phyloP scores from a whole-genome alignment of 2,113 vertebrate species.

The Sphyrna mokarran region DNA sequence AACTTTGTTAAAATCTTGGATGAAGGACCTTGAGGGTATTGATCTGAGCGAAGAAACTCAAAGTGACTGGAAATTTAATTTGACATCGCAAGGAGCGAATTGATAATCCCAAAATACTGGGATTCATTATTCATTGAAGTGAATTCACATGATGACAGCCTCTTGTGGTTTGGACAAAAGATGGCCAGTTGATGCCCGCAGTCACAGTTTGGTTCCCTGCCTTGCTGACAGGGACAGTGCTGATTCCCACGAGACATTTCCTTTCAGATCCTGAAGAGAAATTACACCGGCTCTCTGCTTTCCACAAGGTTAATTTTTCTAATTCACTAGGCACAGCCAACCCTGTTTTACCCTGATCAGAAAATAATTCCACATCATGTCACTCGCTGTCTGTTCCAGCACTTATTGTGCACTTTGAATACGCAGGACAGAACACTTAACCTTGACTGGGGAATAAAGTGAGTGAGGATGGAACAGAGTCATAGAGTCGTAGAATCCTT shows the following conservation, averaged over 20 bases:
- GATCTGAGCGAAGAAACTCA: neutral
- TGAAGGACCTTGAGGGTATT: neutral
- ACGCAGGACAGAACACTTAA: neutral
- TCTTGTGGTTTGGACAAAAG: neutral
- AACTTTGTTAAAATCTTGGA: neutral
- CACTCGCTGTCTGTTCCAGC: neutral
- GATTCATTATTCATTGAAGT: neutral
- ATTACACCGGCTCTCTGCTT: neutral
- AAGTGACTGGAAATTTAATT: neutral
- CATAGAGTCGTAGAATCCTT: too few relatives aligned
- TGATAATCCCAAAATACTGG: neutral
- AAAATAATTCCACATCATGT: neutral
- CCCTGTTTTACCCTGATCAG: neutral
- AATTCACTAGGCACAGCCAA: neutral
- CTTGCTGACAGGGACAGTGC: neutral
- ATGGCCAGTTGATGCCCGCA: neutral
- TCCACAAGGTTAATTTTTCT: neutral
- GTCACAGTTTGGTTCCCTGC: neutral
- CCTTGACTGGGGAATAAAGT: neutral
- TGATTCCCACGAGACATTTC: neutral
- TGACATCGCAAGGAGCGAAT: neutral
- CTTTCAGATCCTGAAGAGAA: neutral
- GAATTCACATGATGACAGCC: neutral
- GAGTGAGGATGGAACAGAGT: too few relatives aligned
- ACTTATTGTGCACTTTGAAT: neutral